Evolutionary conservation across 1,140 invertebrate genomes (phyloP), one percentile per base, ranked within the genome.

Genomic region (Penaeus japonicus): DNA sequence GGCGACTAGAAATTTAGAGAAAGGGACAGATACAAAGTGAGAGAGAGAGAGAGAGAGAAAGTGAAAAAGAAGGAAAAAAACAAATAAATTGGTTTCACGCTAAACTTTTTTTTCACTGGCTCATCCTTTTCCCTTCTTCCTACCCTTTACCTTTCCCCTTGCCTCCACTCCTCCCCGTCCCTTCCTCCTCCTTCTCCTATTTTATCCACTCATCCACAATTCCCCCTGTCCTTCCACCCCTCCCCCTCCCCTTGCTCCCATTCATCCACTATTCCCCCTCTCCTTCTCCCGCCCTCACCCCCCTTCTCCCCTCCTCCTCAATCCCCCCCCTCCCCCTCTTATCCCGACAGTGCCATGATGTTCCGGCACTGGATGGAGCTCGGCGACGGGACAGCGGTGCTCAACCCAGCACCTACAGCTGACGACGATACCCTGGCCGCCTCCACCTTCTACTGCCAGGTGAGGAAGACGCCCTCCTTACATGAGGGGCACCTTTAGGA

Each of bases 311-410:
- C 39, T 7, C 5, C 5, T 7, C 39, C 39, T 39, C 3, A 39
- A 4, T 10, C 39, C 39, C 12, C 73, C 39, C 73, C 32, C 27
- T 27, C 1, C 22, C 39, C 20, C 65, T 18, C 22, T 47, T 3
- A 4, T 17, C n/a, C 0, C 22, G 22, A 15, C 59, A 89, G 89
- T 80, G 89, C 86, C 57, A 90, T 88, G 85, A 47, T 55, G 24
- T 89, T 90, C 73, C 85, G 86, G 22, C 87, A 89, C 84, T 90
- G 90, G 90, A 59, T 65, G 39, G 73, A 85, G 30, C 53, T 84
- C 17, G 88, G 87, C 15, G 83, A 89, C 62, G 87, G 90, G 3
- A 83, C 87, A 0, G 87, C 85, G 0, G 78, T 75, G 17, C 87
- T 90, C 39, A 78, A 84, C 39, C 79, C 87, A 4, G 70, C 80